Base-by-base conservation (phyloP, 2,888 invertebrate species). In the Macrosoma leucophasiata region DNA sequence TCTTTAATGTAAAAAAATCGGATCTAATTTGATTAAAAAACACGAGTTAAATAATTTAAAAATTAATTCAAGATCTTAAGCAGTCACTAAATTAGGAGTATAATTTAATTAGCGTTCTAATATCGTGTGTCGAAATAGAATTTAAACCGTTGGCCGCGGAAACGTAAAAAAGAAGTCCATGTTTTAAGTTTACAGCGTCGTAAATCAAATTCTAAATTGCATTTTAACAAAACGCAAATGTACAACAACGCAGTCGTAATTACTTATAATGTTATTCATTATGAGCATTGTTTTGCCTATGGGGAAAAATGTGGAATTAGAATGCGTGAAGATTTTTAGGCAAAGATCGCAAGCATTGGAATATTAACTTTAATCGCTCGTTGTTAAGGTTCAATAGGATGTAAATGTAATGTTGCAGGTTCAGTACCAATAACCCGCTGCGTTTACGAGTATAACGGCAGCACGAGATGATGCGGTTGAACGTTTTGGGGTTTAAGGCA, bases 361-460 rank as follows among this genome's bases (percentile, higher is more conserved):
- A 35, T 30, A 11, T 39, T 10, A 34, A 25, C 35, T 28, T 36
- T 43, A 39, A 9, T 5, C 0, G 2, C 1, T 24, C 13, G 0
- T n/a, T 3, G 14, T 29, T 35, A 33, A 33, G 38, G 15, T 24
- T 20, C 4, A 15, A n/a, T 9, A 6, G n/a, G 9, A 17, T 25
- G 28, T 13, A 28, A 9, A 6, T n/a, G 17, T 39, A 39, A 45
- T 44, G 50, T 44, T 46, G 50, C 51, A 52, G 49, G 46, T 61
- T 59, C 60, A 58, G 53, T 47, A 51, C 38, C 53, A n/a, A n/a
- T n/a, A n/a, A 40, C 68, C 69, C 56, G 72, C 70, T 74, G 74
- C 47, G 69, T 78, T 78, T 71, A 74, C 59, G 70, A 71, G 62
- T 57, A 57, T 78, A 77, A 79, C 79, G 73, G 76, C 67, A 54